Evolutionary conservation across 2,888 invertebrate genomes (phyloP), one percentile per base, ranked within the genome.

Genomic region (Phalangium opilio): DNA sequence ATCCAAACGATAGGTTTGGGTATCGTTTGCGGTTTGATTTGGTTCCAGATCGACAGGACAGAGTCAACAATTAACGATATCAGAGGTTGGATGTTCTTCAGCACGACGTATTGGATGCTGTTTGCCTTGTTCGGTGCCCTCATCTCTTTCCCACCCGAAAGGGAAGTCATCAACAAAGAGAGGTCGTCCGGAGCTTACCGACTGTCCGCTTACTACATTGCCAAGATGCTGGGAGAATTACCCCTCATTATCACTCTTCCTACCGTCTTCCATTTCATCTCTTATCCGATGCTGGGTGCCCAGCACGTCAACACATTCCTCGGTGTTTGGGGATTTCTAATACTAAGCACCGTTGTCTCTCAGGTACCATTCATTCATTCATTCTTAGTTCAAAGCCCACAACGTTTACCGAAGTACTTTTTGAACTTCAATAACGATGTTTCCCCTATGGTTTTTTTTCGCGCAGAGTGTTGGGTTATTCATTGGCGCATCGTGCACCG

Each of bases 41-140:
- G 83, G 83, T 80, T 81, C 61, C 78, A 81, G 63, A 67, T 82
- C 58, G 77, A 79, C n/a, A 69, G 82, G 49, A 75, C 73, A 35
- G 83, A 84, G 63, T 77, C 78, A 56, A 76, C 78, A 11, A 68
- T 84, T 47, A 76, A 79, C 57, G 83, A 83, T 65, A 75, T 83
- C 52, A 79, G 81, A 66, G 83, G 83, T 41, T 81, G 81, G 55
- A 78, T 83, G 78, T 83, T 83, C 65, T 83, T 83, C 67, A 80
- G 80, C 49, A 79, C 80, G 44, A 81, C 79, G 19, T 82, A 83
- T 62, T 83, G 83, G 82, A 82, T 81, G 78, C 70, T 83, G 49
- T 80, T 80, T 62, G 79, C 82, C 15, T 73, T 81, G 57, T 82
- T 83, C 61, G 79, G 81, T 55, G 80, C 82, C 43, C 72, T 83